A percentile compares a stretch with the other conserved stretches of the same genome.
These are phyloP conservation scores for Phyllotreta striolata DNA, from an alignment of 2,888 invertebrate species.

Conservation along the genomic window DNA sequence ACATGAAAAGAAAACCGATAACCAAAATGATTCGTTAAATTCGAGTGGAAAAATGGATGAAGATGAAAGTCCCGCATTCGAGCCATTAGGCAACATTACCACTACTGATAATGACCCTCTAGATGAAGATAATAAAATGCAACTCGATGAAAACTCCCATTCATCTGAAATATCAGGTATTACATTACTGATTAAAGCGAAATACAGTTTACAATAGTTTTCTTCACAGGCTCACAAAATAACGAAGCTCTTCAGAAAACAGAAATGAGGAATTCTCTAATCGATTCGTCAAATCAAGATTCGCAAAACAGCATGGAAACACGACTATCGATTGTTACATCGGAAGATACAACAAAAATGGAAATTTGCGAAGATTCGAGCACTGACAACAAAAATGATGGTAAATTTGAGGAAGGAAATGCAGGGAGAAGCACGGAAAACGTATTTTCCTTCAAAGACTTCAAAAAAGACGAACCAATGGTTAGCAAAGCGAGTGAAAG, in stretches of 20 bases:
- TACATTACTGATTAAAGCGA: too few relatives aligned
- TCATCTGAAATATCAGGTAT: conserved; percentile 65
- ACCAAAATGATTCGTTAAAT: conserved; percentile 55
- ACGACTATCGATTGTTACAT: conserved; percentile 64
- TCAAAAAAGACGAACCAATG: conserved; percentile 11
- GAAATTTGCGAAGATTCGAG: conserved; percentile 54
- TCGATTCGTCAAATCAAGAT: conserved; percentile 65
- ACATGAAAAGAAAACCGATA: conserved; percentile 41
- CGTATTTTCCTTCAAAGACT: background rate
- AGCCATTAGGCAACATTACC: conserved; percentile 65
- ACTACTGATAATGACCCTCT: conserved; percentile 47
- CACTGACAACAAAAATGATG: conserved; percentile 12
- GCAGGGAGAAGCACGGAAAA: conserved; percentile 33
- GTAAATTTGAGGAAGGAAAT: conserved; percentile 6
- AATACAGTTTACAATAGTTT: too few relatives aligned
- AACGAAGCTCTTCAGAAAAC: conserved; percentile 61
- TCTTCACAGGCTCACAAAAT: conserved; percentile 61
- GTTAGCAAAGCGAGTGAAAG: conserved; percentile 40
- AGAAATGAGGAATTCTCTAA: conserved; percentile 44
- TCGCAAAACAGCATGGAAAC: conserved; percentile 71
- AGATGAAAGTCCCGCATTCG: conserved; percentile 73
- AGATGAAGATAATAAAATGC: conserved; percentile 61
- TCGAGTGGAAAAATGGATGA: conserved; percentile 65
- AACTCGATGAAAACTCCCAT: conserved; percentile 66
- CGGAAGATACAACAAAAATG: conserved; percentile 62